Base-by-base conservation (phyloP, 2,888 invertebrate species). In the Notodonta dromedarius region DNA sequence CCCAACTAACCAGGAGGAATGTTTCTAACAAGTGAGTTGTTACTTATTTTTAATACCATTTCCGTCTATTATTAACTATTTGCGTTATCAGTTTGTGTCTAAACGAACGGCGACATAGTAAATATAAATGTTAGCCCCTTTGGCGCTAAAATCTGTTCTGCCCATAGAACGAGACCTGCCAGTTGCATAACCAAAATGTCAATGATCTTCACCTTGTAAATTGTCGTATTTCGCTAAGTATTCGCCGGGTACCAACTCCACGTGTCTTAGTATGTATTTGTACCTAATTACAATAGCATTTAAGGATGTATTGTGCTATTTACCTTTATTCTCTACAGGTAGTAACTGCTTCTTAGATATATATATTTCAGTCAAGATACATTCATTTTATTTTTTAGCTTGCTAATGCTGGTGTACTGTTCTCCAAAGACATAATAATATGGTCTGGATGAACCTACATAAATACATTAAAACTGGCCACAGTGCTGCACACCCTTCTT, bases 1-100 rank as follows among this genome's bases (percentile, higher is more conserved):
- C 94, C 70, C 95, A 96, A 88, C 94, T 95, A 84, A 85, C 93
- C 69, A 95, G 94, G 89, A 95, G 94, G 86, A 94, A 94, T 90
- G 90, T 94, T 80, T 90, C 92, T 63, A 94, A 94, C 80, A 95
- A 94, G 96, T 95, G 91, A 91, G 92, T 87, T 76, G 54, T 61
- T 57, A 40, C n/a, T 54, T 60, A 61, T 58, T 67, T 68, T 66
- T 64, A 58, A 57, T 51, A 51, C 56, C 24, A 67, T 64, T 58
- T 64, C n/a, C 3, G 56, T 48, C 57, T 42, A 63, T 39, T 2
- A 53, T 8, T 11, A 53, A n/a, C 46, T 50, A 50, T 6, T 50
- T 16, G n/a, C 9, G 50, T 50, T 50, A 50, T 14, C n/a, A 16
- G 16, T 16, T 50, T 16, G 16, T 16, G 13, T 46, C 46, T 46